Conservation (phyloP, 2,113 vertebrate species). For the Columba livia region DNA sequence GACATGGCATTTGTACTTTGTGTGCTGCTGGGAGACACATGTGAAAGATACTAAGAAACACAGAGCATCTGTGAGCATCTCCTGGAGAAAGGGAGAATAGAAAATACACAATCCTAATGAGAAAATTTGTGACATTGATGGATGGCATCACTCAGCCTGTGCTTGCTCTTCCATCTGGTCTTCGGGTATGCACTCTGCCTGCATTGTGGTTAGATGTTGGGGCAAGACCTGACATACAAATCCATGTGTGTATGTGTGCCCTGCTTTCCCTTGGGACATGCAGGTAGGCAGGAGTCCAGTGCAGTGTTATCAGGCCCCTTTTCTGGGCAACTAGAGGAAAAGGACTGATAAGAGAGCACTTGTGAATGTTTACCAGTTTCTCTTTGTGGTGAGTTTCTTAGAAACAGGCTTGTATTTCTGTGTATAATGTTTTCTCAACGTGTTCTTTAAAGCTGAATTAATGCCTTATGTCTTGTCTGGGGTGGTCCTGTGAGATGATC, state of each 20-base stretch:
- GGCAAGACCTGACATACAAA: not conserved
- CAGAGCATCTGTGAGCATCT: not conserved
- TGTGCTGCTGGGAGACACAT: accelerated
- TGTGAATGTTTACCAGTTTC: not conserved
- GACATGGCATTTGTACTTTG: not conserved
- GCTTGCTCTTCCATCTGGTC: not conserved
- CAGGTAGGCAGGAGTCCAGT: not conserved
- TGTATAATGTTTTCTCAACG: not conserved
- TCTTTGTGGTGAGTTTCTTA: not conserved
- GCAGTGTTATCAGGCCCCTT: not conserved
- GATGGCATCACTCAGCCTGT: not conserved
- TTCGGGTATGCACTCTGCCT: not conserved
- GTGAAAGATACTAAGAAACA: not conserved
- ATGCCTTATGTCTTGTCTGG: not conserved
- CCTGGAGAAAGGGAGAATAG: not conserved
- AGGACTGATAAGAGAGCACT: not conserved
- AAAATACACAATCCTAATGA: not conserved
- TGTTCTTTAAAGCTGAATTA: not conserved
- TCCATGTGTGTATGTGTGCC: not conserved
- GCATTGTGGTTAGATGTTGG: not conserved
- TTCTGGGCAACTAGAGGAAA: not conserved
- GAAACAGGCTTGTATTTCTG: not conserved
- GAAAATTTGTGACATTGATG: not conserved
- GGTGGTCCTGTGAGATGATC: not conserved
- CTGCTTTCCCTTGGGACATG: not conserved